phyloP scores from a whole-genome alignment of 2,797 vertebrate genomes.

The Rousettus madagascariensis region DNA sequence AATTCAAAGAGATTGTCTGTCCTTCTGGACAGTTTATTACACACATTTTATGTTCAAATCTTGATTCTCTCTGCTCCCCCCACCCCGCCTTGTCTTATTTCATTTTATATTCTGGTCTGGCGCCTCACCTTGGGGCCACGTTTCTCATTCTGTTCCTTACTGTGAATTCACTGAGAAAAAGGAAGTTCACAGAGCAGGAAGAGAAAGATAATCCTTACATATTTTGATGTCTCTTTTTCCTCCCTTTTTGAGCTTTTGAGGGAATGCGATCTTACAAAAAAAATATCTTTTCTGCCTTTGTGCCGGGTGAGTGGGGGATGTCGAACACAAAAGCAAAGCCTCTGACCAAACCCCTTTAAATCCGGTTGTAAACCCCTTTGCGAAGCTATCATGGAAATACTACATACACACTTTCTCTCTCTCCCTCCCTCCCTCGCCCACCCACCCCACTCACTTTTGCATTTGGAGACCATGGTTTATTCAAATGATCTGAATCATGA shows the following conservation, averaged over 20 bases:
- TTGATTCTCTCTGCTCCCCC: background rate
- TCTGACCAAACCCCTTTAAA: background rate
- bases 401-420: background rate
- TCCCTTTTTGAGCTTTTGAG: background rate
- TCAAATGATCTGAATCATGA: background rate
- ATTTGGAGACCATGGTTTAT: background rate
- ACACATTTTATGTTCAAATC: background rate
- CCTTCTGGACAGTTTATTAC: background rate
- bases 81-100: background rate
- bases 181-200: background rate
- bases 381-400: background rate
- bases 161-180: background rate
- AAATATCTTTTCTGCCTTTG: background rate
- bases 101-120: accelerated
- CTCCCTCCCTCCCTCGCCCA: background rate
- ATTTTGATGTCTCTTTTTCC: background rate
- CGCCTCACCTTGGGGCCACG: background rate
- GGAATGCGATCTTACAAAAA: background rate
- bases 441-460: background rate
- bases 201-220: background rate
- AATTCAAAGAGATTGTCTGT: background rate
- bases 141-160: background rate
- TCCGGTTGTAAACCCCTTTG: background rate
- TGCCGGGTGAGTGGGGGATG: too few relatives aligned
- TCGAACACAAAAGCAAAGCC: background rate